A percentile compares a stretch with the other conserved stretches of the same genome.
Evolutionary conservation across 2,888 invertebrate genomes (phyloP).

Genomic region (Folsomia manolachei): DNA sequence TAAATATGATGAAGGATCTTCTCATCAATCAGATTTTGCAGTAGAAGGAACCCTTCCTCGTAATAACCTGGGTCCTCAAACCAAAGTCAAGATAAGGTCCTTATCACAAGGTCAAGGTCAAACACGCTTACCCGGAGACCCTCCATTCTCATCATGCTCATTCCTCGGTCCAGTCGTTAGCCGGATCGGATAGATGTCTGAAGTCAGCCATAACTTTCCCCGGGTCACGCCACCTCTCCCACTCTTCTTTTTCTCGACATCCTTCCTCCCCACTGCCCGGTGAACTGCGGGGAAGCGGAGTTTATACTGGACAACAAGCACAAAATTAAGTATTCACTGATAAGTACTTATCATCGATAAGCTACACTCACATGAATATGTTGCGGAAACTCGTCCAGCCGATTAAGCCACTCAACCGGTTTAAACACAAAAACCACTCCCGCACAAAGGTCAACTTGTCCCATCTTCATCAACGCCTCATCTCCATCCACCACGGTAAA

Average conservation of each 20-base stretch:
- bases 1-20: slow-evolving; percentile 15
- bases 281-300: slow-evolving; percentile 29
- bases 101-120: no score
- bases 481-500: neutral
- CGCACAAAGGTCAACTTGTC: neutral
- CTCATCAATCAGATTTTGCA: slow-evolving; percentile 21
- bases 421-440: neutral
- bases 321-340: neutral
- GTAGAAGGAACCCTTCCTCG: slow-evolving; percentile 25
- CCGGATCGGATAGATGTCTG: slow-evolving; percentile 5
- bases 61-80: slow-evolving; percentile 9
- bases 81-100: neutral
- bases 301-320: slow-evolving; percentile 19
- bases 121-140: slow-evolving; percentile 25
- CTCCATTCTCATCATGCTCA: slow-evolving; percentile 4
- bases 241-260: neutral
- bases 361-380: neutral
- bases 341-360: neutral
- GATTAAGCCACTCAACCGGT: no score
- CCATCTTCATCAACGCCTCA: neutral
- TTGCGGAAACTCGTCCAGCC: neutral
- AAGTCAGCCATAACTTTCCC: slow-evolving; percentile 23
- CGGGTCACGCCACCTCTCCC: neutral
- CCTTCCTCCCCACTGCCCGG: neutral
- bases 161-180: slow-evolving; percentile 24